phyloP scores from a whole-genome alignment of 2,888 invertebrate species.

The Blastobasis adustella region DNA sequence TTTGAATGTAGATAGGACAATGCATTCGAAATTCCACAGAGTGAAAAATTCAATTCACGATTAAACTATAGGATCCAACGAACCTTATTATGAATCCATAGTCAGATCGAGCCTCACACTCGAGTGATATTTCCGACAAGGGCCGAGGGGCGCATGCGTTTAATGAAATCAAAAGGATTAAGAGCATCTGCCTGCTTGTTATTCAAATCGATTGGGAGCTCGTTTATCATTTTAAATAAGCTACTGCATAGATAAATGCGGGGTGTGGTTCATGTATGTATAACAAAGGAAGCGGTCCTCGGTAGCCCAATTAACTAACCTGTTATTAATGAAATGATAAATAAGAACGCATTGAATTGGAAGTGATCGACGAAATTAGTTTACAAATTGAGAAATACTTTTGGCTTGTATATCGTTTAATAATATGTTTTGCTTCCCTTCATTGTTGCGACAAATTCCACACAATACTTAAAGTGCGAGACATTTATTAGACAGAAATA shows the following conservation, averaged over 20 bases:
- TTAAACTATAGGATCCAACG: slow-evolving; percentile 33
- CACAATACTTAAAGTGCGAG: too few relatives aligned
- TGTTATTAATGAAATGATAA: slow-evolving; percentile 48
- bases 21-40: slow-evolving; percentile 23
- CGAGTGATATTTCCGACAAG: slow-evolving; percentile 74
- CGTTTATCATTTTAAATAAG: slow-evolving; percentile 74
- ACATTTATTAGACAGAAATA: too few relatives aligned
- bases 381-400: slow-evolving; percentile 21
- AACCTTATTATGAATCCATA: slow-evolving; percentile 52
- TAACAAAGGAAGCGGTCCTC: slow-evolving; percentile 61
- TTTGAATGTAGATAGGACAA: slow-evolving; percentile 23
- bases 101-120: slow-evolving; percentile 51
- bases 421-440: too few relatives aligned
- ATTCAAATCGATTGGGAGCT: slow-evolving; percentile 74
- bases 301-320: slow-evolving; percentile 65
- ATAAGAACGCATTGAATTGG: slow-evolving; percentile 24
- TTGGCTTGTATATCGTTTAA: too few relatives aligned
- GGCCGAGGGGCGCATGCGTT: slow-evolving; percentile 69
- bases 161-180: slow-evolving; percentile 75
- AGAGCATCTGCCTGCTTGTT: slow-evolving; percentile 74
- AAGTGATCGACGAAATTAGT: slow-evolving; percentile 23
- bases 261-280: slow-evolving; percentile 62
- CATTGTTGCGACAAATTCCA: too few relatives aligned
- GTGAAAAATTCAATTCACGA: slow-evolving; percentile 18
- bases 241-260: slow-evolving; percentile 70